These are phyloP conservation scores for Oscheius sp. DNA, from an alignment of 2,888 invertebrate species.

Conservation along the genomic window DNA sequence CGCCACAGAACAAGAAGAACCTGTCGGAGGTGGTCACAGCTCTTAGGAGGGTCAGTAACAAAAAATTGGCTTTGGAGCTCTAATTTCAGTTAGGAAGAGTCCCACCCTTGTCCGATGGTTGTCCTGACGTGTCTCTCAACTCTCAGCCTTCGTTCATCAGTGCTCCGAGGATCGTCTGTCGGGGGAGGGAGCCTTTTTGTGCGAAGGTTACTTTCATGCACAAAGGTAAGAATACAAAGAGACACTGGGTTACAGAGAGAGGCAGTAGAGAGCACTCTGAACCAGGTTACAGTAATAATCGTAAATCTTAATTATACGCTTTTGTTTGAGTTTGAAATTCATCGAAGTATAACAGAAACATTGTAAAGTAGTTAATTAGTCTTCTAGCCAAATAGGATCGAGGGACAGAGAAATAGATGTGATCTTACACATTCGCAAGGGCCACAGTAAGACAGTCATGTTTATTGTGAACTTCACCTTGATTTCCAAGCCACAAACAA, in stretches of 20 bases:
- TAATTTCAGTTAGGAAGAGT: conserved; percentile 10
- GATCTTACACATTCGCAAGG: too few species aligned
- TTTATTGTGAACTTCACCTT: too few species aligned
- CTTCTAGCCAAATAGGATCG: too few species aligned
- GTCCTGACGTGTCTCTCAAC: conserved; percentile 22
- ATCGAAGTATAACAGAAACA: background rate
- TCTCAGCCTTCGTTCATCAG: conserved; percentile 21
- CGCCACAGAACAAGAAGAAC: conserved; percentile 4
- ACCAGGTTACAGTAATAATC: too few species aligned
- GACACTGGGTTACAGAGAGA: too few species aligned
- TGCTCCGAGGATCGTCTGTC: conserved; percentile 10
- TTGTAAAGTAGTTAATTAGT: background rate
- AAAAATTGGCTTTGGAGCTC: too few species aligned
- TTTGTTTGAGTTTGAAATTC: too few species aligned
- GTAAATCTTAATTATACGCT: too few species aligned
- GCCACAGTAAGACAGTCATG: too few species aligned
- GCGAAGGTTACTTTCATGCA: conserved; percentile 15
- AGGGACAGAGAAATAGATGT: too few species aligned
- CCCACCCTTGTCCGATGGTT: conserved; percentile 12
- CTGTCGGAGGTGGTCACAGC: conserved; percentile 6
- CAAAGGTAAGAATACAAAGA: conserved; percentile 11
- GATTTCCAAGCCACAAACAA: too few species aligned
- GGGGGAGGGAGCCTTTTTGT: background rate
- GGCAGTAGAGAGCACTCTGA: too few species aligned
- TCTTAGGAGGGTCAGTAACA: background rate